Conservation (phyloP, 2,888 invertebrate genomes). For the Nemoura dubitans region DNA sequence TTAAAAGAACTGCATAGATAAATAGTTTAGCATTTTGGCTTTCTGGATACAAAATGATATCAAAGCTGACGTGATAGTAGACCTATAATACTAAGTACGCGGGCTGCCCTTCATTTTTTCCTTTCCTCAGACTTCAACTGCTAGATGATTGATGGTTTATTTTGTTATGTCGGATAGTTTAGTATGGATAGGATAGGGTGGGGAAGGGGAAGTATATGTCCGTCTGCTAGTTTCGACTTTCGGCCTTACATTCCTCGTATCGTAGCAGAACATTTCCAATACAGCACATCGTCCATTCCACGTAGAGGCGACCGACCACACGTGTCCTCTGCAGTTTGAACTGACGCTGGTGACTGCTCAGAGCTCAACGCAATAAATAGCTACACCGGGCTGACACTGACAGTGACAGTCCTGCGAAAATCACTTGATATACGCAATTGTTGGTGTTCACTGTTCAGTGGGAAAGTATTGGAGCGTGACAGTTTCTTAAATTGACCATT, state of each 20-base stretch:
- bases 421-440: no score
- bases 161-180: conserved; percentile 61
- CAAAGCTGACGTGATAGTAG: background rate
- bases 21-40: background rate
- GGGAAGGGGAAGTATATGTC: conserved; percentile 40
- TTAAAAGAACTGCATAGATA: background rate
- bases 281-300: background rate
- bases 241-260: conserved; percentile 25
- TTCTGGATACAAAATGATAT: background rate
- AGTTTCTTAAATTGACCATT: no score
- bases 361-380: no score
- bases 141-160: conserved; percentile 62
- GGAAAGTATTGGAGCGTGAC: no score
- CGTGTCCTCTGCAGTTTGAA: no score
- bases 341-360: no score
- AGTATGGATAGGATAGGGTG: conserved; percentile 51
- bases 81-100: conserved; percentile 36
- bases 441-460: no score
- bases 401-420: no score
- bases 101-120: conserved; percentile 48
- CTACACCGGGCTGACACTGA: no score
- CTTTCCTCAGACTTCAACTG: conserved; percentile 50
- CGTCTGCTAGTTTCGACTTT: background rate
- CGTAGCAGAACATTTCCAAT: conserved; percentile 34
- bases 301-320: background rate